Percentiles rank a stretch among this genome's conserved stretches.
phyloP scores from a whole-genome alignment of 2,113 vertebrate species.

The Eidolon helvum region DNA sequence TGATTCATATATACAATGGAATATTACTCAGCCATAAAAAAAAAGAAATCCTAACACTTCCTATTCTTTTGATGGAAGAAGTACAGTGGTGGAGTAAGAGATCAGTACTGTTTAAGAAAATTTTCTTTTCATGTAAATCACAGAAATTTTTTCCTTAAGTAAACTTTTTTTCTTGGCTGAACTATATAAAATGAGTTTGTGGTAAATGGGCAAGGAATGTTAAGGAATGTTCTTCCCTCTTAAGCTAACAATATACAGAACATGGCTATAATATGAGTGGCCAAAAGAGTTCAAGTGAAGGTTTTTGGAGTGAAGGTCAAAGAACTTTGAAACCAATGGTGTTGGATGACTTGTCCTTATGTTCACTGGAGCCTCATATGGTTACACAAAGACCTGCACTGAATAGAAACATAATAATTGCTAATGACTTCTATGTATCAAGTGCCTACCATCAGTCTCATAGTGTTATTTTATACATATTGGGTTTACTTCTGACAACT shows the following conservation, averaged over 20 bases:
- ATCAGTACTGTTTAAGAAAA: background rate
- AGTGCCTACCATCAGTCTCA: background rate
- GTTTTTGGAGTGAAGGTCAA: background rate
- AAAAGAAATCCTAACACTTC: background rate
- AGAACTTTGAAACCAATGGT: background rate
- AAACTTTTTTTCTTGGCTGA: background rate
- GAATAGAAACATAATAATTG: background rate
- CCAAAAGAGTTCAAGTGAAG: background rate
- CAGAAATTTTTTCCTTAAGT: background rate
- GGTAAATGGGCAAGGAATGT: background rate
- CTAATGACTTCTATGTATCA: background rate
- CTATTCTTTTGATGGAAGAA: background rate
- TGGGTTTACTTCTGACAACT: background rate
- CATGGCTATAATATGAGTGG: background rate
- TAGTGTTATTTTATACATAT: background rate
- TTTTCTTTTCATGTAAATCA: background rate
- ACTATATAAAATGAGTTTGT: background rate
- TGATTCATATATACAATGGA: too few species aligned
- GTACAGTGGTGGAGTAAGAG: background rate
- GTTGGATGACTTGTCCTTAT: background rate
- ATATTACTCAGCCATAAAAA: too few species aligned
- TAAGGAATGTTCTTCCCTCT: background rate
- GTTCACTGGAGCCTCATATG: background rate
- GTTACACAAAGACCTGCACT: background rate
- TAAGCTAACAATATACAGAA: background rate